These are phyloP conservation scores for Metaphire vulgaris DNA, from an alignment of 1,140 invertebrate species.

Conservation along the genomic window DNA sequence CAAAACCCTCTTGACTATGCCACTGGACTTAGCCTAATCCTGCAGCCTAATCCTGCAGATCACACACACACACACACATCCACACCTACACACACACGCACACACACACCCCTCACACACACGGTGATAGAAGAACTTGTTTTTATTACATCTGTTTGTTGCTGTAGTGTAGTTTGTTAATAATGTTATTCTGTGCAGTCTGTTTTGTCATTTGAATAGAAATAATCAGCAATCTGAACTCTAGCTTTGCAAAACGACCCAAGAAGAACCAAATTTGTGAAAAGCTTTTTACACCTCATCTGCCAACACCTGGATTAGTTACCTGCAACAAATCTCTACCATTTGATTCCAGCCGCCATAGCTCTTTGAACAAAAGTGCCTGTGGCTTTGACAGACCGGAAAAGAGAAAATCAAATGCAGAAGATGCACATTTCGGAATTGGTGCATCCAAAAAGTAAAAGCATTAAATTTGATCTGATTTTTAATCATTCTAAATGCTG, in stretches of 20 bases:
- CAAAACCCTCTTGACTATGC: not conserved
- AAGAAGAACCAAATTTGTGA: slow-evolving; percentile 15
- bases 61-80: not conserved
- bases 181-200: not conserved
- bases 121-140: not conserved
- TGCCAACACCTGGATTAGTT: not conserved
- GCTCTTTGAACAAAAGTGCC: not conserved
- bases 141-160: no score
- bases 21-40: not conserved
- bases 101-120: not conserved
- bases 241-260: slow-evolving; percentile 43
- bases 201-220: slow-evolving; percentile 31
- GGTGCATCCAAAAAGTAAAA: not conserved
- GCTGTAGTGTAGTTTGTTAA: no score
- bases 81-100: not conserved
- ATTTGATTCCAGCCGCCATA: not conserved
- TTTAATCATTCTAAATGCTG: no score
- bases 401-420: not conserved
- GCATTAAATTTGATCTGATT: no score
- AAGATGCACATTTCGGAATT: not conserved
- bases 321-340: not conserved
- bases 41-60: not conserved
- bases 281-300: not conserved
- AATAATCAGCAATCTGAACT: slow-evolving; percentile 44
- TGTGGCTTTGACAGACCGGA: not conserved